Base-by-base conservation (phyloP, 2,888 invertebrate species). In the Torymus aiolomorphi region DNA sequence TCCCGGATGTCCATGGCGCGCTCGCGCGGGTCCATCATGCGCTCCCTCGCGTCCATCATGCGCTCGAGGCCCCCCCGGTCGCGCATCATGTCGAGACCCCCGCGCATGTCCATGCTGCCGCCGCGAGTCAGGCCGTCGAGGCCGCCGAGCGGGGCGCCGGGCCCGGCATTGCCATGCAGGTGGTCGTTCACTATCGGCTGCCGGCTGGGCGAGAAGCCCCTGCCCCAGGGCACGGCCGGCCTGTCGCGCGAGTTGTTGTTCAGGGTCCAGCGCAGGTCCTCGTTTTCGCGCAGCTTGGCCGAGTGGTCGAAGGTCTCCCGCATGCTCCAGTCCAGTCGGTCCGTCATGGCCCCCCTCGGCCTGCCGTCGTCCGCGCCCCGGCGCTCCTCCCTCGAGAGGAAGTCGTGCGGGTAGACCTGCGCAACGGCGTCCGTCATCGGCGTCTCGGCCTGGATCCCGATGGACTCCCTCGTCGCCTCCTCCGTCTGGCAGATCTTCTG, bases 401-500 rank as follows among this genome's bases (percentile, higher is more conserved):
- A 31, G 31, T 31, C 31, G 3, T 31, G 31, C 31, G 31, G 31
- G 31, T 31, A 31, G 31, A 31, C 31, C 31, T 31, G 31, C 31
- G 2, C 31, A 3, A 31, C 31, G 31, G 31, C 31, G 31, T 31
- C 31, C 31, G 31, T 31, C 31, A 78, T 87, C 5, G 75, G 79
- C 14, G 81, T 8, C 10, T 67, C 81, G 0, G 83, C 84, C 69
- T 89, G 88, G 3, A 84, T 80, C 0, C 54, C 74, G 49, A 83
- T 86, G 0, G 83, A 77, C 2, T 84, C 85, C n/a, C 71, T 80
- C 59, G 14, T 86, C 84, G 24, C 79, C 18, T 12, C 86, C 84
- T 90, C 90, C 0, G 90, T 90, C 72, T 90, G 90, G 67, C 89
- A 90, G 59, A 88, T 89, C 71, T 90, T 90, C 52, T 89, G 90